Conservation (phyloP, 2,797 vertebrate genomes). For the Rhabdomys pumilio region DNA sequence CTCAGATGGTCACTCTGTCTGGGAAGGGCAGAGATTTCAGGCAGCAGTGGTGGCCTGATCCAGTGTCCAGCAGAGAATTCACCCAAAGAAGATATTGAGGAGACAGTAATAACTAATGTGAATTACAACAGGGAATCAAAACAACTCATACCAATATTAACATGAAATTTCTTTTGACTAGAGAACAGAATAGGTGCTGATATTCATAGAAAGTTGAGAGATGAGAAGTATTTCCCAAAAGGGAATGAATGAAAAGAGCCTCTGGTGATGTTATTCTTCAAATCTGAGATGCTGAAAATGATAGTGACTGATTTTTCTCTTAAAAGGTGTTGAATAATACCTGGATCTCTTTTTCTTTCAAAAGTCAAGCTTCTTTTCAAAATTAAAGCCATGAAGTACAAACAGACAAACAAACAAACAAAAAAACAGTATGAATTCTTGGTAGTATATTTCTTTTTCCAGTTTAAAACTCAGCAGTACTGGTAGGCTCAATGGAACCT, state of each 20-base stretch:
- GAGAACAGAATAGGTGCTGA: neutral
- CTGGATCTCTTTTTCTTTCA: slow-evolving; percentile 1
- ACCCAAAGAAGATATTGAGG: neutral
- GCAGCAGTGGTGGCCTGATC: neutral
- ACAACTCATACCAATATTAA: neutral
- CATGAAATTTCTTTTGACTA: slow-evolving; percentile 21
- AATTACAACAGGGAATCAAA: neutral
- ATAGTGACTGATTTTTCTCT: slow-evolving; percentile 41
- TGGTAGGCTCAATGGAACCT: neutral
- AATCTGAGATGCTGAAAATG: neutral
- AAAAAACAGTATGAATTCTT: neutral
- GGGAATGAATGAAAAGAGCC: neutral
- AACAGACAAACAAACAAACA: neutral
- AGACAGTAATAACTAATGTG: neutral
- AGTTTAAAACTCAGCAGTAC: neutral
- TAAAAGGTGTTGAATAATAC: neutral
- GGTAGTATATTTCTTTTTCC: neutral
- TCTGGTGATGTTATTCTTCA: neutral
- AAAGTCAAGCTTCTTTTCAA: slow-evolving; percentile 6
- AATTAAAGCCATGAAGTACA: neutral
- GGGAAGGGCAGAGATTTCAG: neutral
- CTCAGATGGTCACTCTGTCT: neutral
- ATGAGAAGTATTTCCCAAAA: slow-evolving; percentile 44
- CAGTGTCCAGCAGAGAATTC: no score
- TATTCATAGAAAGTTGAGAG: neutral